phyloP scores from a whole-genome alignment of 2,888 invertebrate species.

The Drosophila buzzatii region DNA sequence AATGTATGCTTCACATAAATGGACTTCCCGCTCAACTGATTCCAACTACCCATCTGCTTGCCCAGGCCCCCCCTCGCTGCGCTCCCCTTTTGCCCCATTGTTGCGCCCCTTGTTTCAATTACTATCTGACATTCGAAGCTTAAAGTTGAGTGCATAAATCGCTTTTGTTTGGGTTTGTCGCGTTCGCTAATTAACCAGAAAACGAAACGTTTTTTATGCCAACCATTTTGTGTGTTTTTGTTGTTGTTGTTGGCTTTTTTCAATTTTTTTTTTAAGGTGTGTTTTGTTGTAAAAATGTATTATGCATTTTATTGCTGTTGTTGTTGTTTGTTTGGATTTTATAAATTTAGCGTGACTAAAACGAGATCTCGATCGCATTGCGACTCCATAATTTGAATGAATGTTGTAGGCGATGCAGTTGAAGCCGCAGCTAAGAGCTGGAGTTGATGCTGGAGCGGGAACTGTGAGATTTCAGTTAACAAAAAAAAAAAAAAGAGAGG shows the following conservation, averaged over 20 bases:
- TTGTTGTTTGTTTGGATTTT: slow-evolving; percentile 41
- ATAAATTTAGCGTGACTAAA: slow-evolving; percentile 80
- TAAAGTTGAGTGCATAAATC: slow-evolving; percentile 63
- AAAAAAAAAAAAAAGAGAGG: slow-evolving; percentile 20
- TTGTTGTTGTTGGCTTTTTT: slow-evolving; percentile 13
- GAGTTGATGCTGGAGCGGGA: slow-evolving; percentile 13
- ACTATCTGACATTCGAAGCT: slow-evolving; percentile 1
- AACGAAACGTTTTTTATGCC: slow-evolving; percentile 56
- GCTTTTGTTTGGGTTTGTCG: slow-evolving; percentile 77
- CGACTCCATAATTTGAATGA: slow-evolving; percentile 78
- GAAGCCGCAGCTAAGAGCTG: slow-evolving; percentile 8
- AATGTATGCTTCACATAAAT: slow-evolving; percentile 28
- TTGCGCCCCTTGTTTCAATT: not conserved
- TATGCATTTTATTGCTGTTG: slow-evolving; percentile 45
- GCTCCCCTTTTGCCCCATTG: not conserved
- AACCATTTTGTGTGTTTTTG: slow-evolving; percentile 9
- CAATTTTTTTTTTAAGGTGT: slow-evolving; percentile 66
- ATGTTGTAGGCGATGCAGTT: slow-evolving; percentile 76
- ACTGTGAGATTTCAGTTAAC: slow-evolving; percentile 53
- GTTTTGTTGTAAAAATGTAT: slow-evolving; percentile 64
- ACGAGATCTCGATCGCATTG: slow-evolving; percentile 78
- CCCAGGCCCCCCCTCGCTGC: not conserved
- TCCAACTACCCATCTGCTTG: not conserved
- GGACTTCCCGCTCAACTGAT: slow-evolving; percentile 34
- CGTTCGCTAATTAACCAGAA: slow-evolving; percentile 73